Conservation (phyloP, 92 coral and sea anemone species). For the Zoanthus sansibaricus region DNA sequence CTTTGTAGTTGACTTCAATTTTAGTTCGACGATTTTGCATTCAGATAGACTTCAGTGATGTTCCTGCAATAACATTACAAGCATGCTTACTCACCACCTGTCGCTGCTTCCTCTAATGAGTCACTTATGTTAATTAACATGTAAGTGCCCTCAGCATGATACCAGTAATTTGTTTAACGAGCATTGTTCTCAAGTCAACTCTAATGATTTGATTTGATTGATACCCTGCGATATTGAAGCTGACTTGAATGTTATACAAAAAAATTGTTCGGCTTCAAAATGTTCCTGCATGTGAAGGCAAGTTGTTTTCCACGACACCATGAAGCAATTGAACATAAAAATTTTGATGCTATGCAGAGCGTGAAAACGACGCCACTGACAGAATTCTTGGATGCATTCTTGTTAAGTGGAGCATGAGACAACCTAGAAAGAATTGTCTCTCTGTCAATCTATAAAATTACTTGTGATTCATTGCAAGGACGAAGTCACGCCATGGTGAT, state of each 20-base stretch:
- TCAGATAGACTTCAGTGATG: neutral
- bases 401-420: conserved; percentile 42
- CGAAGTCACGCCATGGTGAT: conserved; percentile 35
- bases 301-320: neutral
- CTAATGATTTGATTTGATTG: conserved; percentile 56
- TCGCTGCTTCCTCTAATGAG: neutral
- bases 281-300: neutral
- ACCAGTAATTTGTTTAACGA: conserved; percentile 65
- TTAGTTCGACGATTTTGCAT: neutral
- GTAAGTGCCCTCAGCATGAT: conserved; percentile 50
- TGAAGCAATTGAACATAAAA: neutral
- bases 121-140: conserved; percentile 47
- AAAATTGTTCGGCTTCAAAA: conserved; percentile 14
- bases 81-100: conserved; percentile 14
- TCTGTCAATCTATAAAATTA: conserved; percentile 29
- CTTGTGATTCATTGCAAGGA: conserved; percentile 33
- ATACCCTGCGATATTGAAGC: conserved; percentile 37
- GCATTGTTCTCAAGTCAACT: conserved; percentile 73
- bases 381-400: conserved; percentile 27
- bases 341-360: conserved; percentile 23
- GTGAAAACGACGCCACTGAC: conserved; percentile 15
- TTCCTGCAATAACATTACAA: neutral
- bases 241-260: conserved; percentile 30
- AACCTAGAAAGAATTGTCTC: conserved; percentile 32
- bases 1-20: neutral